Conservation (phyloP, 2,888 invertebrate genomes). For the Chymomyza caudatula region DNA sequence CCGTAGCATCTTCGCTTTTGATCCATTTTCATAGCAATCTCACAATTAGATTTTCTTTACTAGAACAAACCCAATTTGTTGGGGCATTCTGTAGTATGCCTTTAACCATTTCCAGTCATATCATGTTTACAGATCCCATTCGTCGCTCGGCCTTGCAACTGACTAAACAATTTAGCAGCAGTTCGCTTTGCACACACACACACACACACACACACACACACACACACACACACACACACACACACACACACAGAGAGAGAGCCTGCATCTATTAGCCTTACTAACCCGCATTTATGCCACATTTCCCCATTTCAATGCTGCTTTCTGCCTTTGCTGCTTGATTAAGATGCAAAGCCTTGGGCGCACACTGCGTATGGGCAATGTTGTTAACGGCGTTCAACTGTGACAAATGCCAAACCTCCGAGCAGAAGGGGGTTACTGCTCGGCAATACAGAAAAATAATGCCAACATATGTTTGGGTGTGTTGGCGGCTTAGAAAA, state of each 20-base stretch:
- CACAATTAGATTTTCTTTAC: neutral
- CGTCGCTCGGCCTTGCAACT: neutral
- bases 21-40: neutral
- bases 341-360: neutral
- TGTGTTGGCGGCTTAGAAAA: constrained; percentile 52
- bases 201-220: neutral
- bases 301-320: neutral
- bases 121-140: neutral
- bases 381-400: constrained; percentile 65
- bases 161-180: neutral
- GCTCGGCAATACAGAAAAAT: constrained; percentile 1
- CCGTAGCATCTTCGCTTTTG: neutral
- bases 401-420: constrained; percentile 60
- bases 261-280: neutral
- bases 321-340: neutral
- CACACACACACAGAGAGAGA: neutral
- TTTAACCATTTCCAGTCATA: neutral
- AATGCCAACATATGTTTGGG: constrained; percentile 48
- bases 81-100: neutral
- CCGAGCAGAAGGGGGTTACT: neutral
- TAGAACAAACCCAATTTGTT: neutral
- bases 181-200: neutral
- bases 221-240: neutral
- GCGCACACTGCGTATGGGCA: constrained; percentile 17
- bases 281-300: neutral